These are phyloP conservation scores for Lepidochitona cinerea DNA, from an alignment of 2,888 invertebrate genomes.

Conservation along the genomic window DNA sequence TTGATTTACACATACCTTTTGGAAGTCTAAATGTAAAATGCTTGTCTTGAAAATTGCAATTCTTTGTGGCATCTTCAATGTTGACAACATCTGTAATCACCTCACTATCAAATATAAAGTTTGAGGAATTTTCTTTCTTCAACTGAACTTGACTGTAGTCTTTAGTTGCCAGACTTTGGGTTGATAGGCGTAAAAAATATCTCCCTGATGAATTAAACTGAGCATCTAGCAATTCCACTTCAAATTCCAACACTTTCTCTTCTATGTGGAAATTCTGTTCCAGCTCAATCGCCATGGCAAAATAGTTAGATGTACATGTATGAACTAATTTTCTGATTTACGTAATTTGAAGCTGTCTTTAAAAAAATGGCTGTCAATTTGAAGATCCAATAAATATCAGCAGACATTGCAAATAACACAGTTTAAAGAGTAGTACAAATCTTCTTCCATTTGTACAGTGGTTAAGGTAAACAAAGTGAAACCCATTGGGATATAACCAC, in stretches of 20 bases:
- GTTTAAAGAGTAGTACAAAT: too few relatives aligned
- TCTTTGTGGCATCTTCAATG: slow-evolving; percentile 39
- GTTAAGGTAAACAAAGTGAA: too few relatives aligned
- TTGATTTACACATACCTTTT: slow-evolving; percentile 40
- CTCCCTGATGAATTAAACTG: slow-evolving; percentile 58
- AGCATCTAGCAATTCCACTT: slow-evolving; percentile 49
- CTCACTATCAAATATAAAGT: slow-evolving; percentile 37
- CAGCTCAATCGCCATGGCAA: not conserved
- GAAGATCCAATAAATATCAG: too few relatives aligned
- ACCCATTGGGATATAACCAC: too few relatives aligned
- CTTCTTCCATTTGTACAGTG: too few relatives aligned
- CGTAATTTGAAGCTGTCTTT: too few relatives aligned
- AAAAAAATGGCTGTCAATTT: too few relatives aligned
- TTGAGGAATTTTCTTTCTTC: slow-evolving; percentile 27
- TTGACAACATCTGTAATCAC: slow-evolving; percentile 53
- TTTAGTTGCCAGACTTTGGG: slow-evolving; percentile 49
- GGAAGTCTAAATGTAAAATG: slow-evolving; percentile 59
- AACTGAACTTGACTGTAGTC: slow-evolving; percentile 45
- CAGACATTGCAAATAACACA: too few relatives aligned
- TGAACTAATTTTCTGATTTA: too few relatives aligned
- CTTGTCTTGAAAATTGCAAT: slow-evolving; percentile 45
- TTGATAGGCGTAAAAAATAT: slow-evolving; percentile 50
- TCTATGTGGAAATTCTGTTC: slow-evolving; percentile 30
- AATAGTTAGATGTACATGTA: too few relatives aligned
- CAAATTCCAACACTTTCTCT: slow-evolving; percentile 52